phyloP scores from a whole-genome alignment of 2,113 vertebrate species.

The Ovibos moschatus region DNA sequence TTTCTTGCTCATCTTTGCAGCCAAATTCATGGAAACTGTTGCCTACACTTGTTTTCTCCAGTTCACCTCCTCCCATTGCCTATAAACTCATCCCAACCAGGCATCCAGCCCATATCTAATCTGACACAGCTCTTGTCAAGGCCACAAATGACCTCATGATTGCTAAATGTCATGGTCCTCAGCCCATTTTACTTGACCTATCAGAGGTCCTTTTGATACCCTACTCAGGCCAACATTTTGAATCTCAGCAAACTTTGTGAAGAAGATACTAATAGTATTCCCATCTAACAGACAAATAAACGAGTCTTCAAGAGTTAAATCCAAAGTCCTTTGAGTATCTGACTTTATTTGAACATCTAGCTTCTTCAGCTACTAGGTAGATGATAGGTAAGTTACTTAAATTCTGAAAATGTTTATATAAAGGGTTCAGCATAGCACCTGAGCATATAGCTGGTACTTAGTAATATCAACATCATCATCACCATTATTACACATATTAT shows the following conservation, averaged over 20 bases:
- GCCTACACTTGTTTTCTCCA: not conserved
- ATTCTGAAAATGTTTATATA: not conserved
- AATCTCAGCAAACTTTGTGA: not conserved
- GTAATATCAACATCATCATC: not conserved
- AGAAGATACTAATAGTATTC: not conserved
- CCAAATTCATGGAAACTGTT: not conserved
- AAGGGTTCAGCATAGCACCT: not conserved
- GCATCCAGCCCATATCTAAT: fast-evolving
- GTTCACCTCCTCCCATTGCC: not conserved
- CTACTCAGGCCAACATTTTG: not conserved
- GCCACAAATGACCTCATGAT: fast-evolving
- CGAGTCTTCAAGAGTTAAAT: not conserved
- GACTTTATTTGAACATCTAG: not conserved
- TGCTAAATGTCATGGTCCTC: not conserved
- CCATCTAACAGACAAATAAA: not conserved
- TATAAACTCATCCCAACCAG: not conserved
- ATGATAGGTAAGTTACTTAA: not conserved
- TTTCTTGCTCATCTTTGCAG: not conserved
- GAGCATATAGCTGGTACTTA: not conserved
- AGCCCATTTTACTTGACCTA: not conserved
- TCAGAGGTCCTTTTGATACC: not conserved
- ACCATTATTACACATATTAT: not conserved
- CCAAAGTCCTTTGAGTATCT: not conserved
- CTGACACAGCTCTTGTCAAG: not conserved
- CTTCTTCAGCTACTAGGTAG: not conserved